Evolutionary conservation across 2,797 vertebrate species (phyloP).

Genomic region (Masticophis lateralis): DNA sequence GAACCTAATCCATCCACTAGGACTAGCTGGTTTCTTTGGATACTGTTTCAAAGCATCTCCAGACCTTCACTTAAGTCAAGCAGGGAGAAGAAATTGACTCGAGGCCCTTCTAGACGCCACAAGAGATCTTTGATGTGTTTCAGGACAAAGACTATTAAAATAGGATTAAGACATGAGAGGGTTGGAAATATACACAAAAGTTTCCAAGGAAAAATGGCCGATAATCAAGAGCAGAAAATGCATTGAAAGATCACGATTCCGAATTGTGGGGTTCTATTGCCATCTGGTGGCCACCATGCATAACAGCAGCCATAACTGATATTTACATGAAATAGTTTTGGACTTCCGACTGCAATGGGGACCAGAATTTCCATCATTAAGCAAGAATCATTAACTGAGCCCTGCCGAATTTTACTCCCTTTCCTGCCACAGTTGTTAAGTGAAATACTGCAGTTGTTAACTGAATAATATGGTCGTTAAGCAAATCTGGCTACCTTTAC

Average conservation of each 20-base stretch:
- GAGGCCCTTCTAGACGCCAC: rapidly evolving
- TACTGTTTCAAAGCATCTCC: neutral
- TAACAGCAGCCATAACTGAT: neutral
- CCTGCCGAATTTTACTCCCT: neutral
- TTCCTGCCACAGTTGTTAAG: neutral
- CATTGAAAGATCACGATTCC: rapidly evolving
- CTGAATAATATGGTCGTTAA: neutral
- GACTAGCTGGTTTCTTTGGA: neutral
- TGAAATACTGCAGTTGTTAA: neutral
- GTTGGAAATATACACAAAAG: neutral
- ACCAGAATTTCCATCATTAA: neutral
- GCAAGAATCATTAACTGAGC: neutral
- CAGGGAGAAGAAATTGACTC: neutral
- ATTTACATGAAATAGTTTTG: neutral
- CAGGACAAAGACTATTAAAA: rapidly evolving
- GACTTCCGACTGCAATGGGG: too few species aligned
- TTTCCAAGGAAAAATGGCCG: neutral
- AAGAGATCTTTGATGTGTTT: neutral
- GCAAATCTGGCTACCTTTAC: neutral
- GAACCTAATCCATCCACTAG: neutral
- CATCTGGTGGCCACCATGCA: constrained; percentile 2
- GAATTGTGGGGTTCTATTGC: constrained; percentile 23
- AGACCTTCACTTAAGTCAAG: too few species aligned
- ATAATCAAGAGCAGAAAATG: neutral
- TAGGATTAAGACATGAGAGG: neutral